Evolutionary conservation across 2,888 invertebrate species (phyloP).

Genomic region (Drosophila affinis): DNA sequence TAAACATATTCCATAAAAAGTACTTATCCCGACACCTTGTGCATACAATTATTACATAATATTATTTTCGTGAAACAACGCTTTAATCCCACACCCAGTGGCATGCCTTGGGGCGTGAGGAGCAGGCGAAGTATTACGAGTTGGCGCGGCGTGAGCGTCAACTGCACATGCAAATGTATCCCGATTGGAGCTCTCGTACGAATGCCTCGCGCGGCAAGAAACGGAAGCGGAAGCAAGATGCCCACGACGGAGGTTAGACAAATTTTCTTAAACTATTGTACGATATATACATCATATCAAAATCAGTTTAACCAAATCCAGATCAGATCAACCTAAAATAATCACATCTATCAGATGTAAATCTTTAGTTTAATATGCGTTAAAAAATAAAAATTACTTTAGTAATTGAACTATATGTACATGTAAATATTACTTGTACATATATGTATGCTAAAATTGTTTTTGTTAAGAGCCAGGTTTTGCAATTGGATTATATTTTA

Average conservation of each 20-base stretch:
- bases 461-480: slow-evolving; percentile 11
- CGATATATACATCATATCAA: slow-evolving; percentile 29
- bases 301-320: slow-evolving; percentile 21
- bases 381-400: background rate
- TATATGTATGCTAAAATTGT: slow-evolving; percentile 4
- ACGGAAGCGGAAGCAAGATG: slow-evolving; percentile 99
- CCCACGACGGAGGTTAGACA: slow-evolving; percentile 95
- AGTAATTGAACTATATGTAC: background rate
- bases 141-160: slow-evolving; percentile 99
- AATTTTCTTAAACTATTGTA: slow-evolving; percentile 58
- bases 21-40: slow-evolving; percentile 19
- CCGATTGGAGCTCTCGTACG: slow-evolving; percentile 99
- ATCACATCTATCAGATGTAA: slow-evolving; percentile 4
- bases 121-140: slow-evolving; percentile 99
- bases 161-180: slow-evolving; percentile 99
- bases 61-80: slow-evolving; percentile 38
- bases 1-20: slow-evolving; percentile 26
- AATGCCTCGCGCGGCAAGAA: slow-evolving; percentile 99
- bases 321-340: slow-evolving; percentile 14
- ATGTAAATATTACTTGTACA: slow-evolving; percentile 5
- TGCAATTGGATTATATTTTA: background rate
- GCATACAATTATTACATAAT: slow-evolving; percentile 36
- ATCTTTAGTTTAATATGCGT: slow-evolving; percentile 1
- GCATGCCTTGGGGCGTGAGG: slow-evolving; percentile 99
- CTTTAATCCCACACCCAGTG: slow-evolving; percentile 87